Evolutionary conservation across 2,888 invertebrate species (phyloP), one percentile per base, ranked within the genome.

Genomic region (Patella depressa): DNA sequence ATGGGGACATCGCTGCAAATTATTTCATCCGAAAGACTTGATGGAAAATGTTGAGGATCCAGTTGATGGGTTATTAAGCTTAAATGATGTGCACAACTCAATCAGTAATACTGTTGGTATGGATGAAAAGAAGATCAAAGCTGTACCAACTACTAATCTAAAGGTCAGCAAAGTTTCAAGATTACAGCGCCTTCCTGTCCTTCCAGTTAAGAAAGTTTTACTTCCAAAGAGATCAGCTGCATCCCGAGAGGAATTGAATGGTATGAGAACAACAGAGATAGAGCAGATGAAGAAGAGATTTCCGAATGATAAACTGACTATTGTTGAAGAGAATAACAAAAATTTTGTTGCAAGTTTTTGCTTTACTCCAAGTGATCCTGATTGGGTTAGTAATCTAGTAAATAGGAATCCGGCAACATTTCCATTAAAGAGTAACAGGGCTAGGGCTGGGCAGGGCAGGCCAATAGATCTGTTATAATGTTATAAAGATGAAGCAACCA

Each of bases 351-450:
- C 80, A 55, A 75, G 72, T 17, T 80, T 89, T 72, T 74, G 78
- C 45, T 89, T 90, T 76, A 78, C 78, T 53, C 87, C 89, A 57
- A 85, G 86, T 69, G 90, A 90, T 84, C 90, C 90, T 71, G 90
- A 90, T 77, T 90, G 90, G 90, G 90, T 90, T 85, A 85, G 86
- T 76, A 29, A 7, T 45, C 45, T 45, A 45, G 0, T 45, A 45
- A 7, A 45, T 45, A 45, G 45, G 45, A 45, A 45, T 45, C 0
- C 0, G 34, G 34, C 5, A 34, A 34, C 34, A 4, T 3, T 34
- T 2, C 2, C 34, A 3, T 34, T 5, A 45, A 45, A 5, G 34
- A 45, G 45, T 9, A 45, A 34, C 34, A 5, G 34, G 34, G 34
- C 5, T 5, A 0, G 34, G 7, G 34, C 34, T 45, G 34, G 7